Percentiles rank a stretch among this genome's conserved stretches.
phyloP scores from a whole-genome alignment of 2,113 vertebrate genomes.

The Anguilla japonica region DNA sequence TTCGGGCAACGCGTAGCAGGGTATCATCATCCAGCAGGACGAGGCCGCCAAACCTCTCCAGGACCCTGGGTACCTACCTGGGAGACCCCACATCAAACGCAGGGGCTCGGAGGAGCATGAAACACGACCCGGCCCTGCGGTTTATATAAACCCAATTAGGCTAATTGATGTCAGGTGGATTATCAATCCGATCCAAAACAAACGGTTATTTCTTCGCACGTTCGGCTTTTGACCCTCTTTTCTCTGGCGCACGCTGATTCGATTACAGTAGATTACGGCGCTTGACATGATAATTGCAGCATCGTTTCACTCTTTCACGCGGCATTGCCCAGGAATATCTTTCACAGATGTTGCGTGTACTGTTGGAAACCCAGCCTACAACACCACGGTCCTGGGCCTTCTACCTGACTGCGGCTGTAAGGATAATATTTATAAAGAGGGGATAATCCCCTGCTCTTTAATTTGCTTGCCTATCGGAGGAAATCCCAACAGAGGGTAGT shows the following conservation, averaged over 20 bases:
- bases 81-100: constrained; percentile 25
- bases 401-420: constrained; percentile 20
- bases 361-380: constrained; percentile 23
- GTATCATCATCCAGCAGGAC: background rate
- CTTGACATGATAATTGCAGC: constrained; percentile 48
- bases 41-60: background rate
- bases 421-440: constrained; percentile 39
- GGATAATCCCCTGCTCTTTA: constrained; percentile 32
- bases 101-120: constrained; percentile 21
- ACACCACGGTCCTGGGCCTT: constrained; percentile 23
- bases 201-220: constrained; percentile 38
- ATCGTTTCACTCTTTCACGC: constrained; percentile 41
- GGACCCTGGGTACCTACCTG: background rate
- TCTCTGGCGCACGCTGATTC: constrained; percentile 37
- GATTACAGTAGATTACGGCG: constrained; percentile 46
- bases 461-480: constrained; percentile 41
- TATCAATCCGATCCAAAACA: constrained; percentile 42
- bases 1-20: background rate
- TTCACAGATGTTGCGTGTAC: constrained; percentile 53
- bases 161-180: constrained; percentile 46
- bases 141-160: constrained; percentile 41
- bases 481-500: constrained; percentile 35
- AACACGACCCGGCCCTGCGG: constrained; percentile 12
- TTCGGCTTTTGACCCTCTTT: constrained; percentile 6
- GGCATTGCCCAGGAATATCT: constrained; percentile 52